Conservation (phyloP, 2,797 vertebrate species). For the Typhlichthys eigenmanni region DNA sequence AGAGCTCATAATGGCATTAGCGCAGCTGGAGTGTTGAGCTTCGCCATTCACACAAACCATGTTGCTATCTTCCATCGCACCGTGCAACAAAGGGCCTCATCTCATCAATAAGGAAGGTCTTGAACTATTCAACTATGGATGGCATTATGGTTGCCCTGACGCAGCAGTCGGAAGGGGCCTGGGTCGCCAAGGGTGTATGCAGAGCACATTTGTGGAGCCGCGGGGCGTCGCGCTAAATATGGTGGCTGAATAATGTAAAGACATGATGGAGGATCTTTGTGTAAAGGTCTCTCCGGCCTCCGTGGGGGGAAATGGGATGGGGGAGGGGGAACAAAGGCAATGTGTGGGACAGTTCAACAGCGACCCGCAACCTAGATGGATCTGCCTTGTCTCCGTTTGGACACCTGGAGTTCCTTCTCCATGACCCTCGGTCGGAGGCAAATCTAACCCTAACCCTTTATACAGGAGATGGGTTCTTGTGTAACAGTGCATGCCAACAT, state of each 20-base stretch:
- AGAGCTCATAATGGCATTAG: slow-evolving; percentile 71
- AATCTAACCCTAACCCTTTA: too few relatives aligned
- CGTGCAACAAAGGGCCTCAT: slow-evolving; percentile 60
- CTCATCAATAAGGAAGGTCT: slow-evolving; percentile 71
- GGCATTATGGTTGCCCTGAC: slow-evolving; percentile 66
- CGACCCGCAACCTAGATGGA: slow-evolving; percentile 31
- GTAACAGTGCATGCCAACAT: too few relatives aligned
- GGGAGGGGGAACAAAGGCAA: slow-evolving; percentile 57
- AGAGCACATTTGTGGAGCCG: slow-evolving; percentile 53
- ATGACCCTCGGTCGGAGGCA: too few relatives aligned
- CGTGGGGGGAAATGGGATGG: slow-evolving; percentile 34
- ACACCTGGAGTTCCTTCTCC: too few relatives aligned
- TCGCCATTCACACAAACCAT: slow-evolving; percentile 69
- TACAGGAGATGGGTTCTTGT: too few relatives aligned
- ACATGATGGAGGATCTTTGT: slow-evolving; percentile 64
- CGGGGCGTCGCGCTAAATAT: slow-evolving; percentile 61
- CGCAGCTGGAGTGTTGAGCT: slow-evolving; percentile 64
- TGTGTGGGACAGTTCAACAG: slow-evolving; percentile 31
- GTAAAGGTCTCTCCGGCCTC: slow-evolving; percentile 50
- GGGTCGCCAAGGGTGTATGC: slow-evolving; percentile 42
- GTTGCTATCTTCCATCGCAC: slow-evolving; percentile 69
- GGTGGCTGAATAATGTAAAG: slow-evolving; percentile 67
- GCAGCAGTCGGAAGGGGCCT: slow-evolving; percentile 57
- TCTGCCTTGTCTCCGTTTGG: slow-evolving; percentile 27
- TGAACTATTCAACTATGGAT: slow-evolving; percentile 72